These are phyloP conservation scores for Mormyrops attenuatus DNA, from an alignment of 2,797 vertebrate species.

Conservation along the genomic window DNA sequence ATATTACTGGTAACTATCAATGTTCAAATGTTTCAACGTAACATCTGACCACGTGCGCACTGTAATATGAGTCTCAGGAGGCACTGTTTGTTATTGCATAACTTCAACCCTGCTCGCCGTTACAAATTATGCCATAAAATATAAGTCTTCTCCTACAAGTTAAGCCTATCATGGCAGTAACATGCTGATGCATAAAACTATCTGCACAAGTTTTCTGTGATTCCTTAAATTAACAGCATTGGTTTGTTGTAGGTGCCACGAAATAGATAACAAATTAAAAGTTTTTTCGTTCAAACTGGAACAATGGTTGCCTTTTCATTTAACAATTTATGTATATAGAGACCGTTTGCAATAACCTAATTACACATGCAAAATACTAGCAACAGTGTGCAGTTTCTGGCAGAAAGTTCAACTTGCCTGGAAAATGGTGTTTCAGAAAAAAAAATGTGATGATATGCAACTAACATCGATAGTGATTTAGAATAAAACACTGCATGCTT, in stretches of 20 bases:
- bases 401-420: not conserved
- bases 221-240: not conserved
- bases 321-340: not conserved
- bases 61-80: constrained; percentile 53
- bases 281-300: not conserved
- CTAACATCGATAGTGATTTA: not conserved
- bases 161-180: constrained; percentile 20
- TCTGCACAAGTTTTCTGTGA: not conserved
- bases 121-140: constrained; percentile 77
- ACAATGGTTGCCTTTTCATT: not conserved
- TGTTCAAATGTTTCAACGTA: constrained; percentile 18
- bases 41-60: constrained; percentile 19
- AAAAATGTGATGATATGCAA: not conserved
- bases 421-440: not conserved
- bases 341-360: not conserved
- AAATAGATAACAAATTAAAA: not conserved
- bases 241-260: not conserved
- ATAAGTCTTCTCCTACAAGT: constrained; percentile 57
- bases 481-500: not conserved
- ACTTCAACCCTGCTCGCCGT: constrained; percentile 78
- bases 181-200: constrained; percentile 5
- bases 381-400: not conserved
- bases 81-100: constrained; percentile 80
- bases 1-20: constrained; percentile 17
- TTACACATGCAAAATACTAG: not conserved